These are phyloP conservation scores for Drosophila pseudotalamancana DNA, from an alignment of 2,888 invertebrate species.

Conservation along the genomic window DNA sequence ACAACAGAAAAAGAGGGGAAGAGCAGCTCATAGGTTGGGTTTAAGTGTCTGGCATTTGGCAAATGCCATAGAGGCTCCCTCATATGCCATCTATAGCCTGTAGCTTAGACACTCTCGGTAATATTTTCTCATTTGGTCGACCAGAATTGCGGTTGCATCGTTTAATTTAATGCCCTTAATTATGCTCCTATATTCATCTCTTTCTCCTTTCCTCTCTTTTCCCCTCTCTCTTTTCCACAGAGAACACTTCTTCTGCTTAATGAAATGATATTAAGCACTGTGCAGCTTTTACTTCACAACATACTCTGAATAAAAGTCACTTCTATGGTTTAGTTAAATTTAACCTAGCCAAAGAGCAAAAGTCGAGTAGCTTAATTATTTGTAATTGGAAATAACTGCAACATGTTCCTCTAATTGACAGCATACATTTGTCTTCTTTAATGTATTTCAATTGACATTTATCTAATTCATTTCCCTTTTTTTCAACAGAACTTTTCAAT, in stretches of 20 bases:
- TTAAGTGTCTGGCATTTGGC: slow-evolving; percentile 71
- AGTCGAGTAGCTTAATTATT: neutral
- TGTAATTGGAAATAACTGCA: slow-evolving; percentile 1
- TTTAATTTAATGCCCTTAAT: slow-evolving; percentile 56
- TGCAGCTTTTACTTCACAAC: neutral
- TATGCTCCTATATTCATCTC: slow-evolving; percentile 26
- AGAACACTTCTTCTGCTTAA: slow-evolving; percentile 8
- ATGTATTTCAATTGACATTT: neutral
- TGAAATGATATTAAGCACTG: slow-evolving; percentile 28
- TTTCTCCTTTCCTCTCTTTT: slow-evolving; percentile 1
- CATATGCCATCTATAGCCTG: slow-evolving; percentile 7
- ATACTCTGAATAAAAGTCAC: neutral
- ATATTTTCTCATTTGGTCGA: slow-evolving; percentile 64
- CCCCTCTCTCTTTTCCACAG: neutral
- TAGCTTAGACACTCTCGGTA: slow-evolving; percentile 24
- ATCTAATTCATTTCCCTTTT: neutral
- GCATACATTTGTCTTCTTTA: neutral
- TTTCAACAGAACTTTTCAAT: too few relatives aligned
- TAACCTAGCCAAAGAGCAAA: neutral
- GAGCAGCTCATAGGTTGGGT: slow-evolving; percentile 16
- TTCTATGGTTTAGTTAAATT: slow-evolving; percentile 1
- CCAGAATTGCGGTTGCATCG: slow-evolving; percentile 61
- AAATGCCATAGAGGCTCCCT: slow-evolving; percentile 57
- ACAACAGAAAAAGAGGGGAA: neutral
- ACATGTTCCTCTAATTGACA: slow-evolving; percentile 3